Conservation (phyloP, 2,113 vertebrate genomes). For the rabbit (Oryctolagus cuniculus) region mOryCun1.1 NC_091434.1:6107501-6108000, state of each 20-base stretch:
- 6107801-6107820: fast-evolving
- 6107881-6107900: not conserved
- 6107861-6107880: fast-evolving
- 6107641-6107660: not conserved
- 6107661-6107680: not conserved
- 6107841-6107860: not conserved
- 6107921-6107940: fast-evolving
- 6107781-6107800: not conserved
- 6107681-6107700: not conserved
- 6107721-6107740: too few species aligned
- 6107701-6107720: not conserved
- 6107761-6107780: not conserved
- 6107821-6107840: not conserved
- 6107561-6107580: fast-evolving
- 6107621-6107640: not conserved
- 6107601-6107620: not conserved
- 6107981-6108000: conserved; percentile 86
- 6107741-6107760: too few species aligned
- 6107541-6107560: not conserved
- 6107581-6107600: not conserved
- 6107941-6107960: conserved; percentile 89
- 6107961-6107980: conserved; percentile 86
- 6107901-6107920: fast-evolving
- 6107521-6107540: not conserved
- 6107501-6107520: not conserved